phyloP scores from a whole-genome alignment of 2,113 vertebrate genomes.

The Nematolebias whitei region DNA sequence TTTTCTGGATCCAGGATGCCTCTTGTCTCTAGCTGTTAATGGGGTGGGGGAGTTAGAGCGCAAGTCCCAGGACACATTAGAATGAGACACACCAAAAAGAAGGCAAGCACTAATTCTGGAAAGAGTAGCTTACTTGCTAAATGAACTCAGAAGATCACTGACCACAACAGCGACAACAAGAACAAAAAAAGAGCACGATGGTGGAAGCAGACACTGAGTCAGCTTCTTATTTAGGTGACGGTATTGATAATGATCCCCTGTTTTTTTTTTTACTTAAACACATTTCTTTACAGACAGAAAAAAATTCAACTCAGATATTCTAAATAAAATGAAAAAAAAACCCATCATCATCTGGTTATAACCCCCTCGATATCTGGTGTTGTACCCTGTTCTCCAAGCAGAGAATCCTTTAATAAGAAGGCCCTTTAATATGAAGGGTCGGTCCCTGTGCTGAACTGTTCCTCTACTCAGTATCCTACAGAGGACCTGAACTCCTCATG shows the following conservation, averaged over 20 bases:
- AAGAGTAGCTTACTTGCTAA: conserved; percentile 64
- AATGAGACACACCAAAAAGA: conserved; percentile 71
- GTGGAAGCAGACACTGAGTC: conserved; percentile 72
- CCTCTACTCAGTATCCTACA: conserved; percentile 31
- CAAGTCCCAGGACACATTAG: conserved; percentile 64
- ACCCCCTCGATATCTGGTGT: conserved; percentile 61
- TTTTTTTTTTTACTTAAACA: conserved; percentile 55
- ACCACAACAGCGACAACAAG: conserved; percentile 42
- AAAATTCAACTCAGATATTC: conserved; percentile 54
- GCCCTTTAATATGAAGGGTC: conserved; percentile 81
- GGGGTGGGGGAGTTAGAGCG: conserved; percentile 42
- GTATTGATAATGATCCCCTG: conserved; percentile 61
- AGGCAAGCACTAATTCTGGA: conserved; percentile 69
- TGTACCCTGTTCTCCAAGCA: conserved; percentile 76
- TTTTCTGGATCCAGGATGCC: conserved; percentile 34
- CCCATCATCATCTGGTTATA: conserved; percentile 56
- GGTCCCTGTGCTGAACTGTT: conserved; percentile 57
- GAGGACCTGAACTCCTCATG: conserved; percentile 50
- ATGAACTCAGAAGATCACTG: conserved; percentile 57
- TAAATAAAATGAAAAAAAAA: conserved; percentile 36
- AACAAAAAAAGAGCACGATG: conserved; percentile 74
- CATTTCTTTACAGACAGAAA: conserved; percentile 61
- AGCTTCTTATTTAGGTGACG: conserved; percentile 72
- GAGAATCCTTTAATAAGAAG: conserved; percentile 71
- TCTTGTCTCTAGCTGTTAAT: conserved; percentile 49